These are phyloP conservation scores for Drosophila incognita DNA, from an alignment of 2,888 invertebrate genomes.

Conservation along the genomic window DNA sequence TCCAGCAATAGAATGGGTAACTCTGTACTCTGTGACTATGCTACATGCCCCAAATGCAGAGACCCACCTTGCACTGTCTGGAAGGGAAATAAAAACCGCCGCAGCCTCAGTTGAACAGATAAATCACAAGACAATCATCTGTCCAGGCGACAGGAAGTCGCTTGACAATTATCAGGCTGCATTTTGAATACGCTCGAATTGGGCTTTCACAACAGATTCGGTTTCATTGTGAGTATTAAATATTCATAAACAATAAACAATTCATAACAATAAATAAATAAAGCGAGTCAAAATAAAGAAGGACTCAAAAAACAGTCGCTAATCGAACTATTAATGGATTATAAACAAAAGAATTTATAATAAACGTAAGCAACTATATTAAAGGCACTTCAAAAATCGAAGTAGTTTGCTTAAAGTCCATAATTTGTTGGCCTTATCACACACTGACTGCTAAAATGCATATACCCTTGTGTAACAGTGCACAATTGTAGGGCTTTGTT, in stretches of 20 bases:
- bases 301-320: background rate
- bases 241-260: too few species aligned
- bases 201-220: background rate
- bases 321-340: background rate
- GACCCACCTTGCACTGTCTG: background rate
- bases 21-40: background rate
- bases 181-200: slow-evolving; percentile 2
- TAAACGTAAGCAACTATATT: background rate
- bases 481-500: slow-evolving; percentile 5
- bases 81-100: slow-evolving; percentile 6
- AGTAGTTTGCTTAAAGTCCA: background rate
- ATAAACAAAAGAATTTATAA: background rate
- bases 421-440: too few species aligned
- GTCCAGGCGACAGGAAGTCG: slow-evolving; percentile 52
- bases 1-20: slow-evolving; percentile 42
- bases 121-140: slow-evolving; percentile 39
- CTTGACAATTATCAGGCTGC: background rate
- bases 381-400: background rate
- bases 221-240: too few species aligned
- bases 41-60: background rate
- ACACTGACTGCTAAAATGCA: background rate
- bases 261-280: background rate
- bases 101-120: slow-evolving; percentile 31
- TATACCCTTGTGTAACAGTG: background rate
- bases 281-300: background rate